These are phyloP conservation scores for Halichoeres trimaculatus DNA, from an alignment of 2,113 vertebrate genomes.

Conservation along the genomic window DNA sequence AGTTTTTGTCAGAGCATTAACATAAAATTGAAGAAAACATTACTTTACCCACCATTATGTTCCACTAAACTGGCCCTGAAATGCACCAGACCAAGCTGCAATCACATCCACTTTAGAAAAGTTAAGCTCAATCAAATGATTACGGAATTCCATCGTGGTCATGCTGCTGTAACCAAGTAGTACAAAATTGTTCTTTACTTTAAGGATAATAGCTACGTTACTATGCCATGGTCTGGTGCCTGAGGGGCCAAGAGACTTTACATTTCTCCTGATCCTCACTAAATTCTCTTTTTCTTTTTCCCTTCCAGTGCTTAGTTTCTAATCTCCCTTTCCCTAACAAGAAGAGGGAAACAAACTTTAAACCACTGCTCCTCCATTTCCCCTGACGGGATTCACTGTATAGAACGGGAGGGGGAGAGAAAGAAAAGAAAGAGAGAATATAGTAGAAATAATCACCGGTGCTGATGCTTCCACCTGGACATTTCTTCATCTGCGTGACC, in stretches of 20 bases:
- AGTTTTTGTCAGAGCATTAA: not conserved
- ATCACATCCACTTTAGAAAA: not conserved
- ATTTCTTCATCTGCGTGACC: conserved; percentile 27
- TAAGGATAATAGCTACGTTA: not conserved
- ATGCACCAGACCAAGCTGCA: conserved; percentile 33
- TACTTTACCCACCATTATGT: conserved; percentile 40
- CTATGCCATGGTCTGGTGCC: conserved; percentile 36
- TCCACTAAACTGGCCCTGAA: not conserved
- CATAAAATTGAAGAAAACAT: conserved; percentile 24
- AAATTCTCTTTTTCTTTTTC: conserved; percentile 56
- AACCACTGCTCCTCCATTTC: conserved; percentile 54
- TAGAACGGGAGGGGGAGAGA: conserved; percentile 46
- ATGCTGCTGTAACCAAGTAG: not conserved
- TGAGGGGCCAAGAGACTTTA: not conserved
- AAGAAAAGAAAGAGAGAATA: conserved; percentile 50
- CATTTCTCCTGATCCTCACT: conserved; percentile 27
- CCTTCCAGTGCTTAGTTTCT: conserved; percentile 84
- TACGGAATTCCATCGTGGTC: no score
- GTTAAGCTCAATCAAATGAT: not conserved
- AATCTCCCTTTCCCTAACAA: conserved; percentile 59
- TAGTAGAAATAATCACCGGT: conserved; percentile 15
- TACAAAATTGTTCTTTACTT: not conserved
- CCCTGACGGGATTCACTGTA: conserved; percentile 47
- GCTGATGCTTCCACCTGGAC: conserved; percentile 3
- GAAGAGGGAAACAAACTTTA: conserved; percentile 64